Evolutionary conservation across 2,113 vertebrate species (phyloP).

Genomic region (Mandrillus leucophaeus): DNA sequence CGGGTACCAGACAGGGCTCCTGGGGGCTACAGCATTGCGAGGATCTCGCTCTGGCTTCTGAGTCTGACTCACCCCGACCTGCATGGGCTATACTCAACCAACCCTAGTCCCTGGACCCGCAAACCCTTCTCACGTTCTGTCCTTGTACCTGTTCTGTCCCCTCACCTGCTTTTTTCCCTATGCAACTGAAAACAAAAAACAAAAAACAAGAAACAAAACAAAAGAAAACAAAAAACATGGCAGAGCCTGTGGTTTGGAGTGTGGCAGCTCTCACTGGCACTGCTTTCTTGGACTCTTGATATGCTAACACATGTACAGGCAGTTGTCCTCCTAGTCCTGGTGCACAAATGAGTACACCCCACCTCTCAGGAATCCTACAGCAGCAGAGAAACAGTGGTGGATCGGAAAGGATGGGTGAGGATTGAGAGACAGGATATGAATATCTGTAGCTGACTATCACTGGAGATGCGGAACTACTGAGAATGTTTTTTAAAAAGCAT

Average conservation of each 20-base stretch:
- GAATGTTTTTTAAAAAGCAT: background rate
- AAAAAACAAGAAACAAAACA: too few relatives aligned
- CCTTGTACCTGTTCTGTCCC: background rate
- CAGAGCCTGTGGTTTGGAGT: background rate
- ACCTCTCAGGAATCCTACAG: background rate
- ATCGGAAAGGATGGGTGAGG: background rate
- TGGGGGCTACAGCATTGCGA: fast-evolving
- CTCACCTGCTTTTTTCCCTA: background rate
- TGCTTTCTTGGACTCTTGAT: fast-evolving
- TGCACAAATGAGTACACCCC: background rate
- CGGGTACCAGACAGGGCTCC: background rate
- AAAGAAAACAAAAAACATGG: background rate
- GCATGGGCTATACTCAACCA: background rate
- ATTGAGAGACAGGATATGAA: background rate
- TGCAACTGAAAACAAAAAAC: background rate
- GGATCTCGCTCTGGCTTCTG: background rate
- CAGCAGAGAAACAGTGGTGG: background rate
- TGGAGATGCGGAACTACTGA: background rate
- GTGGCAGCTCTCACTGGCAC: background rate
- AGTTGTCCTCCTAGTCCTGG: background rate
- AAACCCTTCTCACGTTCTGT: background rate
- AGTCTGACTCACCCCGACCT: background rate
- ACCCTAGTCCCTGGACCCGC: fast-evolving
- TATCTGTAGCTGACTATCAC: background rate
- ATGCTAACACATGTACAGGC: fast-evolving